Base-by-base conservation (phyloP, 2,113 vertebrate genomes). In the Prinia subflava region DNA sequence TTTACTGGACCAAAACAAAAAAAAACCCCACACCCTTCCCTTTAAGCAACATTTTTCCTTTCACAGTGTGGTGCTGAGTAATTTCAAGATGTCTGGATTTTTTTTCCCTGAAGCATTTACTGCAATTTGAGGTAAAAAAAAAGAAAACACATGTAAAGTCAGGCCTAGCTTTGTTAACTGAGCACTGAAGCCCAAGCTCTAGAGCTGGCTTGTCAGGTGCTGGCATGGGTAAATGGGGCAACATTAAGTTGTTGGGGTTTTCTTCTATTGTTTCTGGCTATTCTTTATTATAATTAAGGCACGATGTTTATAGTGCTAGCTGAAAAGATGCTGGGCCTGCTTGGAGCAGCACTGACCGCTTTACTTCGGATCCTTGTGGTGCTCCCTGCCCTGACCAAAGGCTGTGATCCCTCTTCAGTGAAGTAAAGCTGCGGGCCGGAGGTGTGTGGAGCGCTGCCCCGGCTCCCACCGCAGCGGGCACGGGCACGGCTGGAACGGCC, bases 311-410 rank as follows among this genome's bases (percentile, higher is more conserved):
- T 3, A 57, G 11, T 2, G 12, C 13, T 69, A 15, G 13, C 23
- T 46, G 10, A 5, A 27, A 57, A 25, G 52, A 11, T 21, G 23
- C 28, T 17, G 42, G 73, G 39, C 65, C 50, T 39, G 13, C 46
- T 70, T 0, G 0, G n/a, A 46, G 18, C 56, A 69, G 83, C 83
- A 1, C 41, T 59, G 65, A 2, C 42, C 4, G 0, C 50, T 31
- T 55, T 11, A 11, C 8, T 44, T 46, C 9, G 23, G 17, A 4
- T 10, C 0, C 10, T 68, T 68, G 37, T 24, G 11, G 14, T 25
- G 42, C 35, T 89, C 11, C 41, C 15, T 13, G 9, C 6, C 6
- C 20, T 37, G 9, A 3, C 18, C 1, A 3, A 35, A 9, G 50
- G 19, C 5, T 37, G 83, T 7, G 15, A 10, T 24, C 1, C 35